phyloP scores from a whole-genome alignment of 2,113 vertebrate genomes.

The Stomatorhinus ivindoensis region DNA sequence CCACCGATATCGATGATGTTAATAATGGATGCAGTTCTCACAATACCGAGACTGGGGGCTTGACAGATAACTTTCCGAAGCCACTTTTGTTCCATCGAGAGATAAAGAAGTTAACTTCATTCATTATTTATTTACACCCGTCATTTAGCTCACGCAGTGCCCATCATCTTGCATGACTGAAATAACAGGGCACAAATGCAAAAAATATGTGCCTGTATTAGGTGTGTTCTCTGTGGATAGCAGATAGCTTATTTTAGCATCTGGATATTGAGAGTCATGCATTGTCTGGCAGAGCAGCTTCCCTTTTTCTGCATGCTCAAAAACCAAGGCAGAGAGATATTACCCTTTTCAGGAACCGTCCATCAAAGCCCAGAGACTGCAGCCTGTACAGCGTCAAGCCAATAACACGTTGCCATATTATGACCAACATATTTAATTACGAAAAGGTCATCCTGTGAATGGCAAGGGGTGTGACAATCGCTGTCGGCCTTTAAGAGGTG shows the following conservation, averaged over 20 bases:
- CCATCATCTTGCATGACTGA: too few relatives aligned
- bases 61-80: not conserved
- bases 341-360: not conserved
- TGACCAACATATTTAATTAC: not conserved
- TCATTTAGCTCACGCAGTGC: not conserved
- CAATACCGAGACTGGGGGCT: not conserved
- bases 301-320: not conserved
- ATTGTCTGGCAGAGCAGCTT: not conserved
- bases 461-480: not conserved
- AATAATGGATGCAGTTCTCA: conserved; percentile 11
- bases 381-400: not conserved
- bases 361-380: not conserved
- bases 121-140: not conserved
- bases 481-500: not conserved
- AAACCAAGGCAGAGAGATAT: not conserved
- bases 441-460: not conserved
- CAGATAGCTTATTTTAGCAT: not conserved
- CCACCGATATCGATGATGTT: not conserved
- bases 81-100: not conserved
- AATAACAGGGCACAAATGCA: not conserved
- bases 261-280: not conserved
- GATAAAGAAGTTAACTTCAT: not conserved
- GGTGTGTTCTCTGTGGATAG: not conserved
- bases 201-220: not conserved
- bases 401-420: not conserved